A percentile compares a stretch with the other conserved stretches of the same genome.
Conservation (phyloP, 2,888 invertebrate species). For the Eubasilissa splendida region DNA sequence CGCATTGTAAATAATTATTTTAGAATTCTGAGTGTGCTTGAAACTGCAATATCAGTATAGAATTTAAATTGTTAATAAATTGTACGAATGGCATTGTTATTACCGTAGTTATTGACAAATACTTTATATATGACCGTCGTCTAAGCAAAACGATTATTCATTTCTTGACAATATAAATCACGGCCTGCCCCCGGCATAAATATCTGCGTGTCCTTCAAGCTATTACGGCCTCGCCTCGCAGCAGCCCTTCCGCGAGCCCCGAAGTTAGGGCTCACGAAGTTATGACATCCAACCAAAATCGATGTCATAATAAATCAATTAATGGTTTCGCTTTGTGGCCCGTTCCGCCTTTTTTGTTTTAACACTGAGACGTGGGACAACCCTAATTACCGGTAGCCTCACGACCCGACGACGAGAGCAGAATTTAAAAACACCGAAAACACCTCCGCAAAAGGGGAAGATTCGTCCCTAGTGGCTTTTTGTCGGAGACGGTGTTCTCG, state of each 20-base stretch:
- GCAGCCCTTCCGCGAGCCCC: conserved; percentile 30
- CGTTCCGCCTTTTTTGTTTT: conserved; percentile 53
- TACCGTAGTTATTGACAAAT: too few species aligned
- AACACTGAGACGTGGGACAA: conserved; percentile 54
- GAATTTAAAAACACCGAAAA: not conserved
- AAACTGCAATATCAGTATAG: too few species aligned
- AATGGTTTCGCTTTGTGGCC: conserved; percentile 50
- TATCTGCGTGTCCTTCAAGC: conserved; percentile 46
- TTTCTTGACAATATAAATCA: conserved; percentile 43
- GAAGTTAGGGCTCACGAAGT: conserved; percentile 50
- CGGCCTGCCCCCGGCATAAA: conserved; percentile 39
- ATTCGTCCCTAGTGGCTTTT: too few species aligned
- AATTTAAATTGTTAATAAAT: too few species aligned
- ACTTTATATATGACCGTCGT: not conserved
- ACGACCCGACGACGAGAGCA: not conserved
- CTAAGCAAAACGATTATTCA: conserved; percentile 16
- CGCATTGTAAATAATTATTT: too few species aligned
- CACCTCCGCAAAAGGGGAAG: too few species aligned
- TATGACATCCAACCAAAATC: conserved; percentile 58
- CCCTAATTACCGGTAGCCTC: conserved; percentile 54
- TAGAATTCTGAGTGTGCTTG: too few species aligned
- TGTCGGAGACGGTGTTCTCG: too few species aligned
- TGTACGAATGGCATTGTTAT: too few species aligned
- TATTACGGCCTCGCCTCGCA: conserved; percentile 23
- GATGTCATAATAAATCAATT: conserved; percentile 59